Evolutionary conservation across 1,140 invertebrate genomes (phyloP).

Genomic region (Globodera ellingtonae): DNA sequence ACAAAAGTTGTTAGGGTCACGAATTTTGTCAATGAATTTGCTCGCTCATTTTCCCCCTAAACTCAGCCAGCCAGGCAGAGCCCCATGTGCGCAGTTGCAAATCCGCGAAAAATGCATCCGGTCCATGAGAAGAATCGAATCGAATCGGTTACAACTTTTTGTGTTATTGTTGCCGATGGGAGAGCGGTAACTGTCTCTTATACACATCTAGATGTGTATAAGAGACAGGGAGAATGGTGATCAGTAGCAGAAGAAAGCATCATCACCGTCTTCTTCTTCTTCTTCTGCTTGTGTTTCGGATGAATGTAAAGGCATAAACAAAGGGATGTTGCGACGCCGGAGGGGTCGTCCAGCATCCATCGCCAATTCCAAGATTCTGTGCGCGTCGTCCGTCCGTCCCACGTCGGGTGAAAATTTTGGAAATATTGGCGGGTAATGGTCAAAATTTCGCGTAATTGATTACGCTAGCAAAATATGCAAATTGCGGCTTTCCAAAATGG

Average conservation of each 20-base stretch:
- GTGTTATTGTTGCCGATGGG: background rate
- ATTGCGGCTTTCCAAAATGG: background rate
- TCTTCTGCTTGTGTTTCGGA: background rate
- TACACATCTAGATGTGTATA: too few relatives aligned
- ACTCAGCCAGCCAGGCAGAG: too few relatives aligned
- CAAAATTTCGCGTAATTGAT: background rate
- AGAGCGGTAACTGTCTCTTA: too few relatives aligned
- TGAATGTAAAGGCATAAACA: background rate
- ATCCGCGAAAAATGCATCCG: background rate
- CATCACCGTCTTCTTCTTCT: too few relatives aligned
- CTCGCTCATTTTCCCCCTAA: too few relatives aligned
- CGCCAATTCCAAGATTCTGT: background rate
- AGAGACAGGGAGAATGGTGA: background rate
- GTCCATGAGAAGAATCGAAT: background rate
- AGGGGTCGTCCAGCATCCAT: background rate
- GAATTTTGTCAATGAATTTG: background rate
- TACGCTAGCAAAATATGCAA: background rate
- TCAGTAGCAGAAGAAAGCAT: conserved; percentile 1
- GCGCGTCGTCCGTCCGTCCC: too few relatives aligned
- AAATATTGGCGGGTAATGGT: background rate
- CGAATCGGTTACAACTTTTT: background rate
- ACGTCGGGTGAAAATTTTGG: background rate
- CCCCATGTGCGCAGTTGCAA: background rate
- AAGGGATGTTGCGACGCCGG: background rate
- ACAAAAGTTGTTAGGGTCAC: background rate